Base-by-base conservation (phyloP, 2,888 invertebrate species). In the Epicampocera succincta region DNA sequence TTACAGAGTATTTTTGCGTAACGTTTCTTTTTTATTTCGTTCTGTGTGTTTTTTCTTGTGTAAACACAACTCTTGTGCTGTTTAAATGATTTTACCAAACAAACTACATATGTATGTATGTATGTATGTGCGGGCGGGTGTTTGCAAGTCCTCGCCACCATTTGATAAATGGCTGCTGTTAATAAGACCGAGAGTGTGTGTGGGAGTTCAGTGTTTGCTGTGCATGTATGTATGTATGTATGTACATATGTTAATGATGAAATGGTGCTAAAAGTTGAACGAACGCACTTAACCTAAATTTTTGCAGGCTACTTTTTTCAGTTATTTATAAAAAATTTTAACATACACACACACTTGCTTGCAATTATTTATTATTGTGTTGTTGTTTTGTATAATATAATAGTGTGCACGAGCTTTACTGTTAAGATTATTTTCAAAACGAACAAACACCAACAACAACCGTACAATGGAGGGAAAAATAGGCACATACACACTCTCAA, bases 261-360 rank as follows among this genome's bases (percentile, higher is more conserved):
- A 90, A 90, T 89, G 87, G 87, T 90, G 90, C 86, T 86, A 89
- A 87, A 86, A 88, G 90, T 90, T 90, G 89, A 90, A 90, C 85
- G 90, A 89, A 89, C 90, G 90, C 89, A 90, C 90, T 90, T 90
- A 90, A 89, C 90, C 90, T 81, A 89, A 90, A 88, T 90, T 85
- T 85, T 83, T 85, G 85, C 84, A 83, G 82, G 73, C 81, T 69
- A 69, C 44, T 54, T 44, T 74, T 48, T 56, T 73, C 19, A 56
- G 42, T 63, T 46, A 29, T 60, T 40, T 52, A 17, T 58, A 50
- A 54, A 66, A 61, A 42, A 50, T 50, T 50, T 42, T 68, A n/a
- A 44, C 38, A 48, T 42, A 73, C 25, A 61, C 19, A 21, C 42
- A 29, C 11, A 9, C 46, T 17, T 29, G 46, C 33, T 21, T 44